phyloP scores from a whole-genome alignment of 2,113 vertebrate species.

The Salvator merianae region DNA sequence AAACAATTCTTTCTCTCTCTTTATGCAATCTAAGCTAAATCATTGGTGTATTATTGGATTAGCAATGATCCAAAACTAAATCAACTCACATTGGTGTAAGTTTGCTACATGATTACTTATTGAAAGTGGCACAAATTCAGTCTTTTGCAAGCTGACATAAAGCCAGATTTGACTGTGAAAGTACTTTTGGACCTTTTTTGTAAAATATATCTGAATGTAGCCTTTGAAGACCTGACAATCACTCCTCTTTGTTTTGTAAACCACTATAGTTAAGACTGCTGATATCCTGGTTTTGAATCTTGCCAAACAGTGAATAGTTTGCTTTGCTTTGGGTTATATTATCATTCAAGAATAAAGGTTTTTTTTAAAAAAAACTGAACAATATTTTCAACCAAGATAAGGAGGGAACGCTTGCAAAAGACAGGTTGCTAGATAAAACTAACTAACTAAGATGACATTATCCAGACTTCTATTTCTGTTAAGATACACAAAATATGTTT shows the following conservation, averaged over 20 bases:
- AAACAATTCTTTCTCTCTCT: neutral
- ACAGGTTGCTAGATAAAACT: neutral
- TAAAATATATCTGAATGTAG: neutral
- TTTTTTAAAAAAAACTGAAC: neutral
- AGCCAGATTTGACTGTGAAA: neutral
- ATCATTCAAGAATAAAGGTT: neutral
- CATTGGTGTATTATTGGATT: neutral
- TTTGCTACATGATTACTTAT: neutral
- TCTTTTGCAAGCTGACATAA: neutral
- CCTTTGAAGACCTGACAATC: neutral
- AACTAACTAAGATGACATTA: neutral
- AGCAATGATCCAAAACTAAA: neutral
- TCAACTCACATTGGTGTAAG: neutral
- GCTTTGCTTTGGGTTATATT: neutral
- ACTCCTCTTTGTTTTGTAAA: neutral
- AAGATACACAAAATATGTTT: conserved; percentile 3
- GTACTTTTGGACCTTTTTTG: neutral
- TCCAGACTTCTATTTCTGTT: neutral
- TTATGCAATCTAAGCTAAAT: neutral
- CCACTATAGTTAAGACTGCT: neutral
- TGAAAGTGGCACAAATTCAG: neutral
- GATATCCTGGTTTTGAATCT: neutral
- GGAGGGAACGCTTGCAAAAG: neutral
- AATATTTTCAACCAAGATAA: neutral
- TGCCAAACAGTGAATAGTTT: neutral